Base-by-base conservation (phyloP, 2,888 invertebrate genomes). In the Timema cristinae region DNA sequence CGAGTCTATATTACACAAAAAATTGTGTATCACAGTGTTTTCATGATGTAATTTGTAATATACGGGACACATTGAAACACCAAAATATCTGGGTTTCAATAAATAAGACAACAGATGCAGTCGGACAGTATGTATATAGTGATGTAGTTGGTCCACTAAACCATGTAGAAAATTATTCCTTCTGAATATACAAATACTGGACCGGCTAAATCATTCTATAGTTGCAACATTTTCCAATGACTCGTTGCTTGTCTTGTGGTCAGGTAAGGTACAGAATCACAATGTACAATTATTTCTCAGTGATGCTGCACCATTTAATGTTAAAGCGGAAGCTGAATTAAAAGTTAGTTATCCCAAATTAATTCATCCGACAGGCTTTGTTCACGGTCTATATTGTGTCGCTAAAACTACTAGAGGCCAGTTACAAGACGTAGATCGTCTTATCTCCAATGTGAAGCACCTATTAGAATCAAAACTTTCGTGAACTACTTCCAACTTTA, bases 221-320 rank as follows among this genome's bases (percentile, higher is more conserved):
- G 1, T 13, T 13, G 15, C 13, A 15, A 15, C 2, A 1, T 2
- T 10, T 13, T 15, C 6, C 13, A 32, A 32, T 61, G 61, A 61
- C 4, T 61, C 61, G 15, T 61, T 61, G 6, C 16, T 2, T 2
- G 15, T 61, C 61, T 61, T 61, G 61, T 61, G 61, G 4, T 6
- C 61, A 61, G 61, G 15, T 15, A 6, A 6, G 32, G 61, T 13
- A 61, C 4, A 61, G 15, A 5, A 13, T 61, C 5, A 61, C 61
- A 61, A 61, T 15, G 61, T 61, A 61, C 6, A 5, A 61, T 61
- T 61, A 61, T 61, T 61, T 61, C 61, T 6, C 1, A 61, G 61
- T 61, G 61, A 61, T 2, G 2, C 4, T 61, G 61, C 2, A 2
- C 15, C 13, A 15, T 10, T 5, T 10, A 61, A 5, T 10, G 1